Conservation (phyloP, 2,888 invertebrate genomes). For the Drosophila monieri region DNA sequence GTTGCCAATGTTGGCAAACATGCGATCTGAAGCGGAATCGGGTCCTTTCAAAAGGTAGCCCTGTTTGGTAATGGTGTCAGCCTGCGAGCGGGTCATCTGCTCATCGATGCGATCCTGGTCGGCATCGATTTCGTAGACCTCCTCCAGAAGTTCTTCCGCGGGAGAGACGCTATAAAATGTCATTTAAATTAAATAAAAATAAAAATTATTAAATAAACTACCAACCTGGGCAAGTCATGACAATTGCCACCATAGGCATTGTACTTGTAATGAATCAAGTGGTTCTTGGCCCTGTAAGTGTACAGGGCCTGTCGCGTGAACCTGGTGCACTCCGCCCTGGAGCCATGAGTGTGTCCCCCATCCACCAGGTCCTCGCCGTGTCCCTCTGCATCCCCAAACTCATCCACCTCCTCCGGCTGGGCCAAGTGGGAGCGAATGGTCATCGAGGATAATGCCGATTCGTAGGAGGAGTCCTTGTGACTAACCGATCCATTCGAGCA, state of each 20-base stretch:
- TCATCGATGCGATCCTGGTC: constrained; percentile 93
- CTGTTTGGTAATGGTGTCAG: constrained; percentile 93
- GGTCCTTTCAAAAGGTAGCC: constrained; percentile 96
- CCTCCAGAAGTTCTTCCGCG: constrained; percentile 89
- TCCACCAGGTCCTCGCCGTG: constrained; percentile 38
- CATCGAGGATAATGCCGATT: constrained; percentile 79
- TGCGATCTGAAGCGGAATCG: constrained; percentile 94
- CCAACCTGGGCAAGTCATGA: constrained; percentile 92
- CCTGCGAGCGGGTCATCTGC: constrained; percentile 86
- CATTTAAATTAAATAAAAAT: too few species aligned
- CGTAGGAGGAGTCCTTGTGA: constrained; percentile 80
- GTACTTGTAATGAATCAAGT: constrained; percentile 96
- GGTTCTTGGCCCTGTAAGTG: constrained; percentile 94
- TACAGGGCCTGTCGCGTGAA: constrained; percentile 87
- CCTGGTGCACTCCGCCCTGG: constrained; percentile 84
- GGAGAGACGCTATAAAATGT: constrained; percentile 82
- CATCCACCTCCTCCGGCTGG: constrained; percentile 80
- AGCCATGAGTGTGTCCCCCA: constrained; percentile 41
- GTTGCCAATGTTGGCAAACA: constrained; percentile 95
- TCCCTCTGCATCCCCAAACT: constrained; percentile 61
- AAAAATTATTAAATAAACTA: not conserved
- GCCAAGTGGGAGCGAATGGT: constrained; percentile 80
- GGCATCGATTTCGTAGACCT: constrained; percentile 95
- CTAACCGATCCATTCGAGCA: constrained; percentile 71
- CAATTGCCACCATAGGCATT: constrained; percentile 94